phyloP scores from a whole-genome alignment of 2,888 invertebrate genomes.

The Drosophila parthenogenetica region DNA sequence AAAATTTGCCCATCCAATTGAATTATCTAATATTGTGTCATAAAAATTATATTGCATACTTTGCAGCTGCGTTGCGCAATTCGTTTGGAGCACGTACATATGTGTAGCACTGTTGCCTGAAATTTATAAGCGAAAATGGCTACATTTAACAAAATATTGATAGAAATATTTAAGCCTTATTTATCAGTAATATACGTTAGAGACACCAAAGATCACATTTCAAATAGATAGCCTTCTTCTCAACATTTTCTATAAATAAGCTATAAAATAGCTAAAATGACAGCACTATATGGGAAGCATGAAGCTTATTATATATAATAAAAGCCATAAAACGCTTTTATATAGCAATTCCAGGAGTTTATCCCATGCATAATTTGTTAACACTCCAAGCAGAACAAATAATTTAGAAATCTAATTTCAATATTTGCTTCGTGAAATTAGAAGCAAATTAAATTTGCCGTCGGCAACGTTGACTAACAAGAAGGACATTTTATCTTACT shows the following conservation, averaged over 20 bases:
- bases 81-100: slow-evolving; percentile 6
- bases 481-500: slow-evolving; percentile 5
- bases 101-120: not conserved
- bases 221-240: no score
- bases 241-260: not conserved
- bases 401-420: slow-evolving; percentile 17
- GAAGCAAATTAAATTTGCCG: slow-evolving; percentile 34
- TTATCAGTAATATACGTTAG: not conserved
- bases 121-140: not conserved
- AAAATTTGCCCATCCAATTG: slow-evolving; percentile 23
- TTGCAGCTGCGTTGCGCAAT: slow-evolving; percentile 45
- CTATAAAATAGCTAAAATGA: not conserved
- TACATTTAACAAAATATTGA: not conserved
- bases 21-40: slow-evolving; percentile 27
- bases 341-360: not conserved
- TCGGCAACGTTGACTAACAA: not conserved
- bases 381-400: not conserved
- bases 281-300: not conserved
- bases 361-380: slow-evolving; percentile 1
- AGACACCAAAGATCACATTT: not conserved
- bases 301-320: slow-evolving; percentile 1
- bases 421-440: slow-evolving; percentile 12
- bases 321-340: not conserved
- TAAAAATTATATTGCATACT: slow-evolving; percentile 68
- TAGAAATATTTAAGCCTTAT: no score